Evolutionary conservation across 2,888 invertebrate species (phyloP).

Genomic region (Acanthoscelides obtectus): DNA sequence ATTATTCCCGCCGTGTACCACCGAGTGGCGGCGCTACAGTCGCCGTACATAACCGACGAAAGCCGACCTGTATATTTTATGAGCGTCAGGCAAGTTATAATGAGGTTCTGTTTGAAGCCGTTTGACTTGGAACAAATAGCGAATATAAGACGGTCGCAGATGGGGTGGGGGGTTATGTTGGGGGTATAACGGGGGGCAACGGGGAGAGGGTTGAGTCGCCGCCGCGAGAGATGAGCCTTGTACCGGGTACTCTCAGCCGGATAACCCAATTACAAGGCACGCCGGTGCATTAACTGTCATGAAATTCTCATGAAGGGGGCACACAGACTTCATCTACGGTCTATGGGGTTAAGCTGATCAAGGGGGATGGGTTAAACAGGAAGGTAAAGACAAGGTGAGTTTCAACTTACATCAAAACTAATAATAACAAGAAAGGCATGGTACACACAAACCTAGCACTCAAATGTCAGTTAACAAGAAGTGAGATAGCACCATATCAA

Average conservation of each 20-base stretch:
- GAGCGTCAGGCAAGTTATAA: slow-evolving; percentile 50
- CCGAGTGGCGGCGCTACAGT: slow-evolving; percentile 27
- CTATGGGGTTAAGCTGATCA: neutral
- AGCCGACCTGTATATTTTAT: slow-evolving; percentile 45
- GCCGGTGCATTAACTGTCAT: slow-evolving; percentile 47
- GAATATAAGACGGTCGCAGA: slow-evolving; percentile 13
- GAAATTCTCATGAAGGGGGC: slow-evolving; percentile 44
- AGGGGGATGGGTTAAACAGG: neutral
- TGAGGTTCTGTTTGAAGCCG: slow-evolving; percentile 49
- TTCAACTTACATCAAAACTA: no score
- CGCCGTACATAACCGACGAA: slow-evolving; percentile 34
- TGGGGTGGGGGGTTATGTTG: slow-evolving; percentile 5
- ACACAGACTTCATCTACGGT: neutral
- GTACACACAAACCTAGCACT: no score
- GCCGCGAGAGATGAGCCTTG: slow-evolving; percentile 38
- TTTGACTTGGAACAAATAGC: slow-evolving; percentile 36
- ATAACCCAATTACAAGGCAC: slow-evolving; percentile 42
- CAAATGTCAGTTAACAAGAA: no score
- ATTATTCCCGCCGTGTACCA: neutral
- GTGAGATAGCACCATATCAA: no score
- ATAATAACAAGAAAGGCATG: no score
- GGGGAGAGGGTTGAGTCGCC: slow-evolving; percentile 29
- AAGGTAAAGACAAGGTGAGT: no score
- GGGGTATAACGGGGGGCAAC: no score
- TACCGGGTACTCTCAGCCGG: slow-evolving; percentile 20